These are phyloP conservation scores for Nannobrachium achirus DNA, from an alignment of 2,113 vertebrate genomes.

Conservation along the genomic window DNA sequence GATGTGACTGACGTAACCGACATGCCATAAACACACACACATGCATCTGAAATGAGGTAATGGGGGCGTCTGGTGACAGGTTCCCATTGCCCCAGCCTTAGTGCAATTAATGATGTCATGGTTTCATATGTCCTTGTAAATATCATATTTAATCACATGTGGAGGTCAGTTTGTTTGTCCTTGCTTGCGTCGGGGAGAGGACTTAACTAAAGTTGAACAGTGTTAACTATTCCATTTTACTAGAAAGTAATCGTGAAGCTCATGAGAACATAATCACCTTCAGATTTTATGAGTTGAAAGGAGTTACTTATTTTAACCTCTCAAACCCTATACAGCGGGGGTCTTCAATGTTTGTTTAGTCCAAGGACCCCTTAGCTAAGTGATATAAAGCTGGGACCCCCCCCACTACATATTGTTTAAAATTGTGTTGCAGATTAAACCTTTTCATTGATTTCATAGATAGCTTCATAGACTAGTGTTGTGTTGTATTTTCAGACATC, in stretches of 20 bases:
- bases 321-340: too few relatives aligned
- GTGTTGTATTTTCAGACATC: too few relatives aligned
- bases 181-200: slow-evolving; percentile 56
- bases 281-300: slow-evolving; percentile 37
- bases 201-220: slow-evolving; percentile 18
- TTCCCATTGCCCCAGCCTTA: slow-evolving; percentile 54
- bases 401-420: too few relatives aligned
- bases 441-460: too few relatives aligned
- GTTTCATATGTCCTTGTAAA: slow-evolving; percentile 72
- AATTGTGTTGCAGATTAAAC: too few relatives aligned
- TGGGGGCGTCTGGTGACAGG: slow-evolving; percentile 54
- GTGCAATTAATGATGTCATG: slow-evolving; percentile 81
- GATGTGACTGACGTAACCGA: slow-evolving; percentile 72
- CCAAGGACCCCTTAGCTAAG: too few relatives aligned
- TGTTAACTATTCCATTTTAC: slow-evolving; percentile 27
- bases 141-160: slow-evolving; percentile 69
- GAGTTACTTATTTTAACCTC: too few relatives aligned
- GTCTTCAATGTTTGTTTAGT: too few relatives aligned
- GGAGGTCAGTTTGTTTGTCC: slow-evolving; percentile 72
- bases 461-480: too few relatives aligned
- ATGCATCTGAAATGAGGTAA: slow-evolving; percentile 79
- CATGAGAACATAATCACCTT: slow-evolving; percentile 26
- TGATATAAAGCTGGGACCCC: too few relatives aligned
- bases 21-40: slow-evolving; percentile 71
- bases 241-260: slow-evolving; percentile 21